phyloP scores from a whole-genome alignment of 2,113 vertebrate genomes.

The Camelus bactrianus region DNA sequence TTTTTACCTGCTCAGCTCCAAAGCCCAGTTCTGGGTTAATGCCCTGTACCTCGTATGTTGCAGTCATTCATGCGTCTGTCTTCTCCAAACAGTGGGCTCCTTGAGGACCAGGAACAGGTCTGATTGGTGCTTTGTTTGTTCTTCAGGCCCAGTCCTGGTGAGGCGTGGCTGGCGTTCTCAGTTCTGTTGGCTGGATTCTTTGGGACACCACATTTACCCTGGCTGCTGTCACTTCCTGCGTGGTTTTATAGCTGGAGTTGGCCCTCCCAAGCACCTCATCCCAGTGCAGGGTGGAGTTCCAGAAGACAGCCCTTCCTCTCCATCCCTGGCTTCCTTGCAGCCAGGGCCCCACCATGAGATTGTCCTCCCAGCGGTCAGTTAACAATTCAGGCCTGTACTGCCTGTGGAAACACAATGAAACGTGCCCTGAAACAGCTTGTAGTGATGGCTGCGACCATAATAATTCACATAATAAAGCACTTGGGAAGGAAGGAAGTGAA shows the following conservation, averaged over 20 bases:
- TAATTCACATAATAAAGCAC: not conserved
- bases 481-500: not conserved
- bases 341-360: not conserved
- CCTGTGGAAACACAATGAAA: constrained; percentile 12
- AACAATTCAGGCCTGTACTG: not conserved
- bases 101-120: not conserved
- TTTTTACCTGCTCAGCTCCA: not conserved
- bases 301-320: not conserved
- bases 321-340: not conserved
- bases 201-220: not conserved
- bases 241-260: not conserved
- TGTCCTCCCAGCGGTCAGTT: not conserved
- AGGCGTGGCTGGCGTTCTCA: not conserved
- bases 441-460: not conserved
- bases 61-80: not conserved
- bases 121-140: too few species aligned
- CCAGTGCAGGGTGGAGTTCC: not conserved
- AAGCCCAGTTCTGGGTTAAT: rapidly evolving
- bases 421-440: constrained; percentile 26
- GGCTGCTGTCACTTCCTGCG: not conserved
- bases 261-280: not conserved
- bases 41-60: not conserved
- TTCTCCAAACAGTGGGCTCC: not conserved
- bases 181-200: not conserved
- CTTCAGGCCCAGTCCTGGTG: rapidly evolving